These are phyloP conservation scores for Sminthopsis crassicaudata DNA, from an alignment of 2,113 vertebrate species.

Conservation along the genomic window DNA sequence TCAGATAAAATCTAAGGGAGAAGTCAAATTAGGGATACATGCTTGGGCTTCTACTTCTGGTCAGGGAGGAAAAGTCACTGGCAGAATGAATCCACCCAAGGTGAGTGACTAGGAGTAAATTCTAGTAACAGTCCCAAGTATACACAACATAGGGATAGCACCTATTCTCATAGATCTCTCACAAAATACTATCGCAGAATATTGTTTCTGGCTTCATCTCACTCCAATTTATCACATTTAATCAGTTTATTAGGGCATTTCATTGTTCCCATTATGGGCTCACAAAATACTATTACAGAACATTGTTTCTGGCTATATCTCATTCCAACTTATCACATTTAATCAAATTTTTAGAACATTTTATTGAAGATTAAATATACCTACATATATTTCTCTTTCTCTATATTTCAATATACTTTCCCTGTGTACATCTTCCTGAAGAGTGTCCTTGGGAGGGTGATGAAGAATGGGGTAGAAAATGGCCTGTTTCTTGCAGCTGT, in stretches of 20 bases:
- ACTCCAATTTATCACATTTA: background rate
- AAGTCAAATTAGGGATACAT: slow-evolving; percentile 43
- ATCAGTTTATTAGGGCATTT: background rate
- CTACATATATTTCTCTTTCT: no score
- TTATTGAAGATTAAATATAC: no score
- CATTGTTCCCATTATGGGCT: no score
- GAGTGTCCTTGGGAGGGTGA: background rate
- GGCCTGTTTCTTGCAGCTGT: accelerated
- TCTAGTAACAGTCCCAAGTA: background rate
- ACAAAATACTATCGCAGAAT: background rate
- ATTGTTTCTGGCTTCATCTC: background rate
- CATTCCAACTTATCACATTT: no score
- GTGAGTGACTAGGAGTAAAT: background rate
- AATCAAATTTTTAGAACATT: no score
- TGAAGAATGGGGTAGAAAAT: background rate
- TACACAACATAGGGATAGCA: accelerated
- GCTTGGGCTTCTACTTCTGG: slow-evolving; percentile 12
- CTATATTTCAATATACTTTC: background rate
- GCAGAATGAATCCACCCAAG: background rate
- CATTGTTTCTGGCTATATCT: no score
- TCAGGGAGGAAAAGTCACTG: background rate
- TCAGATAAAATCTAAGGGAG: slow-evolving; percentile 70
- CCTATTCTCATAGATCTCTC: background rate
- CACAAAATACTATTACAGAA: no score
- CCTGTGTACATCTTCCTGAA: background rate